Evolutionary conservation across 1,140 invertebrate genomes (phyloP), one percentile per base, ranked within the genome.

Genomic region (Caenorhabditis brenneri): DNA sequence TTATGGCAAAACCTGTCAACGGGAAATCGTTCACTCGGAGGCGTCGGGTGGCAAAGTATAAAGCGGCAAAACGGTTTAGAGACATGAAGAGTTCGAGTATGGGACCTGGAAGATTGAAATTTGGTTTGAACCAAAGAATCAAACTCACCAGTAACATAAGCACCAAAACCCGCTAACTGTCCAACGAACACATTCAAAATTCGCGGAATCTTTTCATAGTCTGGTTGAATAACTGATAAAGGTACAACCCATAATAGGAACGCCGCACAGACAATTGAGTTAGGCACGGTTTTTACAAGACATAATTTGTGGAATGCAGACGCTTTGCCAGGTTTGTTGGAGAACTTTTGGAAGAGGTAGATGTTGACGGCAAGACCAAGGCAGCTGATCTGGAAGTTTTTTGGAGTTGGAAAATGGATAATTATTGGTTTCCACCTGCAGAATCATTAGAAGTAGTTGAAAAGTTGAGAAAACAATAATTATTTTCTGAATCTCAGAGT

Each of bases 61-160:
- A 19, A 1, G 65, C 65, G 33, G 65, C 33, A 19, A 74, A 74
- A 0, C 65, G 33, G n/a, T 74, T 74, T 15, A 74, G 36, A 74
- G 65, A 74, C 65, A 74, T 74, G 36, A 74, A 74, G 2, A 74
- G 65, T 46, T 74, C 65, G 1, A 74, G 65, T 7, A 74, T n/a
- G 4, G 65, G 65, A 10, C 65, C 65, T 74, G 36, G 15, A 74
- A n/a, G n/a, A n/a, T n/a, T n/a, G n/a, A n/a, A n/a, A n/a, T n/a
- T n/a, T n/a, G n/a, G n/a, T n/a, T n/a, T 46, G 9, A 46, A 46
- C 16, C 42, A 46, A 0, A 46, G 42, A 46, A 46, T 16, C 9
- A 29, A 58, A 58, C 58, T 65, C 3, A 74, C 65, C 65, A 22
- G 65, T 74, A 2, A 74, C 65, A 74, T 74, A 74, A 22, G 65